Percentiles rank a stretch among this genome's conserved stretches.
Conservation (phyloP, 2,113 vertebrate genomes). For the Tilapia sparmanii region DNA sequence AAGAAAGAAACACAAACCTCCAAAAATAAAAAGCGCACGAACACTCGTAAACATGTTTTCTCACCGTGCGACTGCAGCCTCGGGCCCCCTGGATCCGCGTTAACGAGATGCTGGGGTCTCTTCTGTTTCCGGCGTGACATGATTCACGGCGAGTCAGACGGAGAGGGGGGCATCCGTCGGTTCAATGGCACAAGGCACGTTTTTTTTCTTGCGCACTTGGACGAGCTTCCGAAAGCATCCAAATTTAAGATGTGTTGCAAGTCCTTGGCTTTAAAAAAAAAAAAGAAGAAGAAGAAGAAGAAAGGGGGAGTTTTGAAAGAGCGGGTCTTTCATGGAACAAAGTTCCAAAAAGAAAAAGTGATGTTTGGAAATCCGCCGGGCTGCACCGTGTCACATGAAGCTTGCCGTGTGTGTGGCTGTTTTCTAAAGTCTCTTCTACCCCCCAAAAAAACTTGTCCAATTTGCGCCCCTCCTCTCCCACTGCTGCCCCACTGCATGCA, state of each 20-base stretch:
- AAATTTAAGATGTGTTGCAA: not conserved
- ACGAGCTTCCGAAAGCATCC: constrained; percentile 32
- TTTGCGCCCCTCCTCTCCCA: constrained; percentile 68
- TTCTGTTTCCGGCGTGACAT: constrained; percentile 83
- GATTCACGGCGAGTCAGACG: constrained; percentile 68
- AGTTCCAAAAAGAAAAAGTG: not conserved
- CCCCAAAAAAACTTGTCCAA: constrained; percentile 73
- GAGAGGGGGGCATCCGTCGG: constrained; percentile 64
- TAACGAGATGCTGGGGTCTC: constrained; percentile 78
- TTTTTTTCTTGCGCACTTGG: constrained; percentile 50
- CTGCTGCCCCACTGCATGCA: constrained; percentile 60
- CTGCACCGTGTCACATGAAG: constrained; percentile 57
- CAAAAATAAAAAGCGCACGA: not conserved
- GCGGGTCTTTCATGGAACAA: not conserved
- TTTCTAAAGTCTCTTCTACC: constrained; percentile 72
- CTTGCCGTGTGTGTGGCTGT: constrained; percentile 67
- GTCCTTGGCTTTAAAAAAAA: not conserved
- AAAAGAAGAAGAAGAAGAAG: too few relatives aligned
- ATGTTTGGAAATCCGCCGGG: constrained; percentile 44
- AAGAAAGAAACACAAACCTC: not conserved
- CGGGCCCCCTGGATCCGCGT: constrained; percentile 72
- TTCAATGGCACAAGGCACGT: constrained; percentile 36
- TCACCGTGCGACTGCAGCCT: constrained; percentile 70
- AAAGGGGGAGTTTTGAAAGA: not conserved
- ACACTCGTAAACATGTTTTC: constrained; percentile 29